Conservation (phyloP, 2,888 invertebrate genomes). For the Noctua janthe region DNA sequence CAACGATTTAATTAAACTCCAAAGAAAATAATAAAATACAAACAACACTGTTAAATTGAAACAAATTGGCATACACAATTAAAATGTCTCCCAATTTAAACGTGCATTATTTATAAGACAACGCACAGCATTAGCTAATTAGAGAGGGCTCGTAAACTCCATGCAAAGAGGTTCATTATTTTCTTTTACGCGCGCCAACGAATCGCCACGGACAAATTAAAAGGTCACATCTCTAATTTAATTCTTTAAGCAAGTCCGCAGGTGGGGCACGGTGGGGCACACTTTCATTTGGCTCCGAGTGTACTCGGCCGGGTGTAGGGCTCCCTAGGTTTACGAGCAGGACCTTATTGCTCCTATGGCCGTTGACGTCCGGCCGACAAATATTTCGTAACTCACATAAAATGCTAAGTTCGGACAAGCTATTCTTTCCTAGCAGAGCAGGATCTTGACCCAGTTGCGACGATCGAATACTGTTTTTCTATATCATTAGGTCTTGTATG, state of each 20-base stretch:
- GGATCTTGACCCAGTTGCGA: slow-evolving; percentile 52
- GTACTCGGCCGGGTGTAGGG: slow-evolving; percentile 38
- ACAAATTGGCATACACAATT: slow-evolving; percentile 62
- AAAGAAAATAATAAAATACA: slow-evolving; percentile 50
- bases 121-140: slow-evolving; percentile 71
- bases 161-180: slow-evolving; percentile 73
- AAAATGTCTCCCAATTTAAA: slow-evolving; percentile 63
- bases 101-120: slow-evolving; percentile 65
- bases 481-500: slow-evolving; percentile 52
- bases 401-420: slow-evolving; percentile 37
- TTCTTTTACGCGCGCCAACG: slow-evolving; percentile 66
- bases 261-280: slow-evolving; percentile 52
- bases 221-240: slow-evolving; percentile 71
- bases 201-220: slow-evolving; percentile 67
- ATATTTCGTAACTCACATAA: slow-evolving; percentile 54
- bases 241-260: slow-evolving; percentile 63
- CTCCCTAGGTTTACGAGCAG: slow-evolving; percentile 50
- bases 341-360: slow-evolving; percentile 42
- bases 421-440: slow-evolving; percentile 35
- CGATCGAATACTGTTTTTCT: slow-evolving; percentile 56
- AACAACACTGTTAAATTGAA: slow-evolving; percentile 35
- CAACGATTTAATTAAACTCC: slow-evolving; percentile 47
- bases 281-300: slow-evolving; percentile 49
- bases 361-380: slow-evolving; percentile 36
- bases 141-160: slow-evolving; percentile 65